A percentile compares a stretch with the other conserved stretches of the same genome.
Evolutionary conservation across 1,140 invertebrate genomes (phyloP).

Genomic region (Solen grandis): DNA sequence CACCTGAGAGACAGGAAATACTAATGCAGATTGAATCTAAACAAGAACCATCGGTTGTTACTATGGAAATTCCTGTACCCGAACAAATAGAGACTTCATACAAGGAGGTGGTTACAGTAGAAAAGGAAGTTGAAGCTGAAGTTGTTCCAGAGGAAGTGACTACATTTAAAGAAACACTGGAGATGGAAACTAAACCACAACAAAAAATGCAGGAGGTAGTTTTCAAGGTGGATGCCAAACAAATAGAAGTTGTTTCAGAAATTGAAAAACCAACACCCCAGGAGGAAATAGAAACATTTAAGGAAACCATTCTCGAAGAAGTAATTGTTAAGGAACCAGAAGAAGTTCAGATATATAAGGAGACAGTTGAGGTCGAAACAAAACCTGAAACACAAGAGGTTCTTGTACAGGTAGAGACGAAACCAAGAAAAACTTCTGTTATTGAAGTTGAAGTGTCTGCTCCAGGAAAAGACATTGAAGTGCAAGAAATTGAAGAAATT

Average conservation of each 20-base stretch:
- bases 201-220: background rate
- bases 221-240: background rate
- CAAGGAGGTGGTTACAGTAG: slow-evolving; percentile 2
- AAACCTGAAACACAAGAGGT: slow-evolving; percentile 5
- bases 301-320: slow-evolving; percentile 15
- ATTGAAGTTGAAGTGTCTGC: too few relatives aligned
- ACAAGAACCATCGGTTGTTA: background rate
- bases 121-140: background rate
- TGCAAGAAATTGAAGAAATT: slow-evolving; percentile 7
- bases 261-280: background rate
- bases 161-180: background rate
- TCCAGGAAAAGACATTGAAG: slow-evolving; percentile 51
- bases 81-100: background rate
- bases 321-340: slow-evolving; percentile 1
- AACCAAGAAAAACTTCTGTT: slow-evolving; percentile 7
- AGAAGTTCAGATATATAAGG: slow-evolving; percentile 4
- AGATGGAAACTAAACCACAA: slow-evolving; percentile 26
- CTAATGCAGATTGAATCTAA: background rate
- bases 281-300: background rate
- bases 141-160: background rate
- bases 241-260: slow-evolving; percentile 11
- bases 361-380: slow-evolving; percentile 11
- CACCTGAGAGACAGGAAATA: background rate
- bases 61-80: background rate
- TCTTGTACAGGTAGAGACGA: background rate